These are phyloP conservation scores for Hipparchia semele DNA, from an alignment of 2,888 invertebrate genomes.

Conservation along the genomic window DNA sequence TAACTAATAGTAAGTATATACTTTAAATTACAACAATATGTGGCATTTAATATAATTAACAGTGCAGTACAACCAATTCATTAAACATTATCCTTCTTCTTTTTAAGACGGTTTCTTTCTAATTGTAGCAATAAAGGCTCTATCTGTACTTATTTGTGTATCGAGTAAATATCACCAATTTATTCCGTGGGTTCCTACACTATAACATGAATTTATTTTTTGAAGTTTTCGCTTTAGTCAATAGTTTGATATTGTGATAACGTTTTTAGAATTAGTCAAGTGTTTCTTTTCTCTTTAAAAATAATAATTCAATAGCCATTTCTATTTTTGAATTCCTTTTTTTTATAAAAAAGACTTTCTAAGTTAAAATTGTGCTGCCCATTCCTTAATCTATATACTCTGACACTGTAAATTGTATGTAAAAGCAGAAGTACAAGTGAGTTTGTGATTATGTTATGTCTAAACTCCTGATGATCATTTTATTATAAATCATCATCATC, in stretches of 20 bases:
- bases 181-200: neutral
- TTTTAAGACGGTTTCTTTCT: too few species aligned
- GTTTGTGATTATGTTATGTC: neutral
- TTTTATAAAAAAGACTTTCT: slow-evolving; percentile 1
- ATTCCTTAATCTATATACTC: neutral
- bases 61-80: too few species aligned
- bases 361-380: neutral
- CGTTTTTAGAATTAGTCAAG: slow-evolving; percentile 49
- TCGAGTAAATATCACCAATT: neutral
- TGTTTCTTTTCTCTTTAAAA: slow-evolving; percentile 30
- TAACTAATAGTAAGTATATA: too few species aligned
- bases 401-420: neutral
- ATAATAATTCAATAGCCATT: too few species aligned
- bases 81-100: too few species aligned
- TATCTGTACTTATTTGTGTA: too few species aligned
- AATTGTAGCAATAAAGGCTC: too few species aligned
- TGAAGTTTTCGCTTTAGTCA: slow-evolving; percentile 35
- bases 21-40: too few species aligned
- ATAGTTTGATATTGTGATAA: slow-evolving; percentile 48
- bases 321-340: slow-evolving; percentile 29
- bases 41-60: too few species aligned
- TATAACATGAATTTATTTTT: slow-evolving; percentile 27
- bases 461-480: neutral
- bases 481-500: too few species aligned
- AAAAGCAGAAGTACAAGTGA: neutral